A percentile compares a stretch with the other conserved stretches of the same genome.
Evolutionary conservation across 2,113 vertebrate genomes (phyloP).

Genomic region (Nycticryphes semicollaris): DNA sequence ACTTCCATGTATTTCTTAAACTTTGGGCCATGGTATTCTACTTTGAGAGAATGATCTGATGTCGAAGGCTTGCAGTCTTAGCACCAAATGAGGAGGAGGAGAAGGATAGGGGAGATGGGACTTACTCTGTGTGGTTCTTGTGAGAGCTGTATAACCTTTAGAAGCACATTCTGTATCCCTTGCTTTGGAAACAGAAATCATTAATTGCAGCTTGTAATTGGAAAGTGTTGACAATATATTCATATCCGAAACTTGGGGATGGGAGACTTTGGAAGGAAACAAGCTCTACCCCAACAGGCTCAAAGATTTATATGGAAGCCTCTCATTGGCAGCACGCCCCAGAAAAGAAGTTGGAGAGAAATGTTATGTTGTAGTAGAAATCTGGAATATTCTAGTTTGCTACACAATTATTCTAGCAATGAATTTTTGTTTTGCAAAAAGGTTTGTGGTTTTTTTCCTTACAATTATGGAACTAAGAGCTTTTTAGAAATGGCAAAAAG

Average conservation of each 20-base stretch:
- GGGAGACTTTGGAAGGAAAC: neutral
- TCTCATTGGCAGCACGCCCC: neutral
- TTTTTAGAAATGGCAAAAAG: rapidly evolving
- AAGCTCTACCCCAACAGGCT: neutral
- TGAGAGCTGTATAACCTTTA: neutral
- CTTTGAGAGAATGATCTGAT: neutral
- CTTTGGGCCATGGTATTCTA: neutral
- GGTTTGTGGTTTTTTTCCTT: neutral
- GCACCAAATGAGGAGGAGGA: neutral
- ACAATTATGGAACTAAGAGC: neutral
- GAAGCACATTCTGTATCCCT: neutral
- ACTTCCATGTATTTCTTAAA: neutral
- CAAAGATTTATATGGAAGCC: neutral
- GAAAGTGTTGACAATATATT: neutral
- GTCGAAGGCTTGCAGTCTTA: neutral
- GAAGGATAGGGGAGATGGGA: neutral
- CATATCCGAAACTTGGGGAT: neutral
- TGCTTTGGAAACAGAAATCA: neutral
- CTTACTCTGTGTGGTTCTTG: neutral
- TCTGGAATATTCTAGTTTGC: neutral
- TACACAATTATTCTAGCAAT: neutral
- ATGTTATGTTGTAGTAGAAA: neutral
- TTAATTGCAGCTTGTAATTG: neutral
- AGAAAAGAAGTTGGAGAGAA: neutral
- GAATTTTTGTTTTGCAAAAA: neutral